These are phyloP conservation scores for Malacosoma neustria DNA, from an alignment of 2,888 invertebrate genomes.

Conservation along the genomic window DNA sequence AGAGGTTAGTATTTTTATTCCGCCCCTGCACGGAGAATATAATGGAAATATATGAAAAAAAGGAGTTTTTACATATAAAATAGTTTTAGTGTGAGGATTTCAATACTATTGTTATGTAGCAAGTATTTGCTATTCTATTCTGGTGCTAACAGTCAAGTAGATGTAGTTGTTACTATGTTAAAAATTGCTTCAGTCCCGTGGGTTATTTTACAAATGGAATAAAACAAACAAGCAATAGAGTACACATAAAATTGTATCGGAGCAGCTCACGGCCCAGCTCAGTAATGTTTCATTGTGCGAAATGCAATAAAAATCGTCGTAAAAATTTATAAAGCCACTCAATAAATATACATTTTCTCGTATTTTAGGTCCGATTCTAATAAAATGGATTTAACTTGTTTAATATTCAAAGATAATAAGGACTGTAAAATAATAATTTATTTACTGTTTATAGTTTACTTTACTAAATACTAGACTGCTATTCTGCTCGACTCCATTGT, in stretches of 20 bases:
- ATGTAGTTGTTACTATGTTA: not conserved
- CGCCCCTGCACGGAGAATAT: too few relatives aligned
- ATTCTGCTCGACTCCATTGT: not conserved
- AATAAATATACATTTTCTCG: conserved; percentile 41
- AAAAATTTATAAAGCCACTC: conserved; percentile 61
- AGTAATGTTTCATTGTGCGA: conserved; percentile 58
- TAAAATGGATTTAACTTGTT: not conserved
- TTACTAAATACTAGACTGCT: too few relatives aligned
- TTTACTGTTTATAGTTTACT: not conserved
- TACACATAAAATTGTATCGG: conserved; percentile 39
- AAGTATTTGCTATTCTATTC: too few relatives aligned
- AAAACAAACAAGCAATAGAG: conserved; percentile 20
- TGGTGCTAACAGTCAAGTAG: not conserved
- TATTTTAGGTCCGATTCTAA: not conserved
- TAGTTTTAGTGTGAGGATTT: too few relatives aligned
- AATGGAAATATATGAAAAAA: too few relatives aligned
- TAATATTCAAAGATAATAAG: not conserved
- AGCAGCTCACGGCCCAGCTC: conserved; percentile 26
- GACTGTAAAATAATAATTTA: not conserved
- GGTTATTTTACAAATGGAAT: not conserved
- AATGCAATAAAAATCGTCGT: conserved; percentile 56
- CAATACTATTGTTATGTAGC: too few relatives aligned
- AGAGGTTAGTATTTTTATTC: too few relatives aligned
- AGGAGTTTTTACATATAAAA: too few relatives aligned
- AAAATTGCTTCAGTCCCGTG: not conserved